Base-by-base conservation (phyloP, 1,140 invertebrate species). In the Drosophila rhopaloa region DNA sequence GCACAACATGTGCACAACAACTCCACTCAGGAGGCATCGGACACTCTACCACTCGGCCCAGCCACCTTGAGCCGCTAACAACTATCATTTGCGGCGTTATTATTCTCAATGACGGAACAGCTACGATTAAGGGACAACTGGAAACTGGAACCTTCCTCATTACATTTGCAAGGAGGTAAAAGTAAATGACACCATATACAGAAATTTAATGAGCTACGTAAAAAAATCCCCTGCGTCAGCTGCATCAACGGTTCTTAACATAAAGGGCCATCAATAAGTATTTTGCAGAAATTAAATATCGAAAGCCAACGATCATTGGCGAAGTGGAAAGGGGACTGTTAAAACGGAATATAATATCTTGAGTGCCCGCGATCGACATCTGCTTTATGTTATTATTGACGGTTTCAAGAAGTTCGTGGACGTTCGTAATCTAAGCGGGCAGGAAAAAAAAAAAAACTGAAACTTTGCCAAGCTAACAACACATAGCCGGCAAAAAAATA, bases 31-130 rank as follows among this genome's bases (percentile, higher is more conserved):
- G 51, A 9, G 51, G 35, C 51, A 38, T 24, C 51, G 35, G 14
- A 40, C 51, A 38, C 13, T 50, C n/a, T 50, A 10, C 48, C 27
- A 50, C 48, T 50, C 29, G 29, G 27, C 32, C 27, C 11, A 54
- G 35, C 51, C 51, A 38, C 32, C 50, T 53, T n/a, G 32, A 37
- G 14, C 50, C 29, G 8, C 51, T 38, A 19, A 35, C 51, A 37
- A 24, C 32, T 29, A 51, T 54, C 14, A 54, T 19, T 19, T 19
- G 19, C 37, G 35, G 51, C 51, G 51, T 54, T 35, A 54, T 40
- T n/a, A 54, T 54, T 35, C 14, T 38, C 37, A 51, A 32, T 35
- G 46, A 27, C 46, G 4, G 24, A 47, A 27, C 19, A 47, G 46
- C 46, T 27, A 27, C 24, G 24, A 27, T 47, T 19, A 47, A 47